phyloP scores from a whole-genome alignment of 2,797 vertebrate species.

The Pseudochromis fuscus region DNA sequence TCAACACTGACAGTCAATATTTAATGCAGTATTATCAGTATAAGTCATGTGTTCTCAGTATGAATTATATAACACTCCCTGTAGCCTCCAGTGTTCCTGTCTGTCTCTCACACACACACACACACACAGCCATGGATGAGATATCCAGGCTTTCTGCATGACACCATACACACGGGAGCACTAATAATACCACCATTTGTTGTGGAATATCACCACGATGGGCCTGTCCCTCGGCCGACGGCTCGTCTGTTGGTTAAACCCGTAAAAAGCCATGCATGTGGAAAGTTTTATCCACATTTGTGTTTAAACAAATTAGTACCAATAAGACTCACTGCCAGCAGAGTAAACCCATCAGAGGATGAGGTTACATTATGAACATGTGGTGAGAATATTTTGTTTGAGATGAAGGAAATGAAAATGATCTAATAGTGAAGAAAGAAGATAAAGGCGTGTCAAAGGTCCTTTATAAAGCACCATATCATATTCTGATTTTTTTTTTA shows the following conservation, averaged over 20 bases:
- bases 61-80: background rate
- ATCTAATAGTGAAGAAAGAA: too few species aligned
- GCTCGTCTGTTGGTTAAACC: background rate
- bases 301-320: background rate
- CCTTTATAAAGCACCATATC: too few species aligned
- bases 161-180: constrained; percentile 18
- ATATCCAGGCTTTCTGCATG: constrained; percentile 16
- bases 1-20: too few species aligned
- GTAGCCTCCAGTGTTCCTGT: background rate
- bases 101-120: background rate
- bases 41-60: background rate
- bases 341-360: background rate
- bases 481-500: too few species aligned
- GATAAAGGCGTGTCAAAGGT: too few species aligned
- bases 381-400: too few species aligned
- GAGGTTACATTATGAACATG: too few species aligned
- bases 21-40: too few species aligned
- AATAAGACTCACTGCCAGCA: too few species aligned
- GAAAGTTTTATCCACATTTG: background rate
- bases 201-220: constrained; percentile 76
- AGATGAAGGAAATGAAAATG: too few species aligned
- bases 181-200: constrained; percentile 63
- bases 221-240: constrained; percentile 21
- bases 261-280: background rate
- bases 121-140: background rate